A percentile compares a stretch with the other conserved stretches of the same genome.
Conservation (phyloP, 2,113 vertebrate genomes). For the Marcusenius ussheri region DNA sequence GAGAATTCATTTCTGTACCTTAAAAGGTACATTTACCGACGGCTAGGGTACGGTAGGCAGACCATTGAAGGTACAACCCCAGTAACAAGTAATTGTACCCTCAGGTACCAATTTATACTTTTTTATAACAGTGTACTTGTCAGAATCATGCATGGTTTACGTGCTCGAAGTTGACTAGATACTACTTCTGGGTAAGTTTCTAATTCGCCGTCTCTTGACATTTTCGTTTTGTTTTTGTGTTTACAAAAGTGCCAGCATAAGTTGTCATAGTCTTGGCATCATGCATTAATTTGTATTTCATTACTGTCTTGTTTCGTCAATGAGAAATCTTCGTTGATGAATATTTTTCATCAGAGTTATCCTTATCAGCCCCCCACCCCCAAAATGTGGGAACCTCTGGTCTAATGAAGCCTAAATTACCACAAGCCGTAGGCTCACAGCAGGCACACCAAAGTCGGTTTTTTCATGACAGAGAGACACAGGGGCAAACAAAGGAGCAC, state of each 20-base stretch:
- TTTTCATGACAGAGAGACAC: neutral
- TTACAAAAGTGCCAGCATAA: neutral
- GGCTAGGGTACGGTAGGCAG: neutral
- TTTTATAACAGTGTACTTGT: neutral
- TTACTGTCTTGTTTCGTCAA: neutral
- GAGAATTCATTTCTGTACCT: neutral
- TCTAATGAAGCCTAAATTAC: neutral
- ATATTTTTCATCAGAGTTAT: neutral
- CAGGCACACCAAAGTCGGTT: neutral
- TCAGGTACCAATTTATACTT: neutral
- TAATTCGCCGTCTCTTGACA: neutral
- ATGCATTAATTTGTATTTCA: neutral
- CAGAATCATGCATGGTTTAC: neutral
- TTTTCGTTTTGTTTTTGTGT: neutral
- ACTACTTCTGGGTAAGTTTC: neutral
- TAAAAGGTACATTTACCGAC: neutral
- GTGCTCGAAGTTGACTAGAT: neutral
- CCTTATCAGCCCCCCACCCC: neutral
- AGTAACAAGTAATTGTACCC: neutral
- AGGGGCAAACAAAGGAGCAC: constrained; percentile 28
- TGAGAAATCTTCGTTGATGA: neutral
- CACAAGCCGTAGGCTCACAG: neutral
- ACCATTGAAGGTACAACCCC: neutral
- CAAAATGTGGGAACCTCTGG: neutral
- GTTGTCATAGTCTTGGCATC: neutral